Conservation (phyloP, 2,797 vertebrate genomes). For the Sebastes iracundus region DNA sequence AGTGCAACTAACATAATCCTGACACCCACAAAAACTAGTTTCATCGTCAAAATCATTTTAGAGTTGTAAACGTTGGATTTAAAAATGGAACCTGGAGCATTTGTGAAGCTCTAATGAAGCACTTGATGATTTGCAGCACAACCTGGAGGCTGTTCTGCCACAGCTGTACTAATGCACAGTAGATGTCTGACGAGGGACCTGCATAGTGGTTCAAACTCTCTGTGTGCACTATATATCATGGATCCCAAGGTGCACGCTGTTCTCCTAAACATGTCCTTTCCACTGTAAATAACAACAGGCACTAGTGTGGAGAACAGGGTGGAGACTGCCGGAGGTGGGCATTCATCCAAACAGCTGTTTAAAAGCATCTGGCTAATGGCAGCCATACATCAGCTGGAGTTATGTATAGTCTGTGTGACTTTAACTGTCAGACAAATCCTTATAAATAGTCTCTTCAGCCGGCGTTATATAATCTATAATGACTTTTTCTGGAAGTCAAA, state of each 20-base stretch:
- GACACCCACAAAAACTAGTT: background rate
- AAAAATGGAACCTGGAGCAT: background rate
- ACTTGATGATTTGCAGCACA: background rate
- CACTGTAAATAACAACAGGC: slow-evolving; percentile 45
- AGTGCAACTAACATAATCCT: background rate
- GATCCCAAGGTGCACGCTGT: slow-evolving; percentile 7
- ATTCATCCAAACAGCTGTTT: slow-evolving; percentile 60
- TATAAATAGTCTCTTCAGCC: slow-evolving; percentile 46
- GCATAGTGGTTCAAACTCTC: background rate
- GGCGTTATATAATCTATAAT: slow-evolving; percentile 36
- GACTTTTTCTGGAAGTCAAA: slow-evolving; percentile 44
- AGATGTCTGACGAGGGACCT: background rate
- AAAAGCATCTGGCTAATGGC: slow-evolving; percentile 63
- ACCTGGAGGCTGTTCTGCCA: background rate
- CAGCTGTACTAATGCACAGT: background rate
- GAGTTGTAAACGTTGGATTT: background rate
- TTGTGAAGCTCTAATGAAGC: background rate
- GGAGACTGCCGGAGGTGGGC: slow-evolving; percentile 19
- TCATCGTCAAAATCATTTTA: background rate
- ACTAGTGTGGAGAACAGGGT: background rate
- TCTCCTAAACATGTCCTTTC: slow-evolving; percentile 29
- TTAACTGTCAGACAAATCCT: slow-evolving; percentile 47
- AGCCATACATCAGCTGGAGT: slow-evolving; percentile 57
- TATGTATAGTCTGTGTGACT: slow-evolving; percentile 55
- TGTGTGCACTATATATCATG: background rate